Percentiles rank a stretch among this genome's conserved stretches.
Conservation (phyloP, 1,140 invertebrate species). For the Nasonia longicornis region DNA sequence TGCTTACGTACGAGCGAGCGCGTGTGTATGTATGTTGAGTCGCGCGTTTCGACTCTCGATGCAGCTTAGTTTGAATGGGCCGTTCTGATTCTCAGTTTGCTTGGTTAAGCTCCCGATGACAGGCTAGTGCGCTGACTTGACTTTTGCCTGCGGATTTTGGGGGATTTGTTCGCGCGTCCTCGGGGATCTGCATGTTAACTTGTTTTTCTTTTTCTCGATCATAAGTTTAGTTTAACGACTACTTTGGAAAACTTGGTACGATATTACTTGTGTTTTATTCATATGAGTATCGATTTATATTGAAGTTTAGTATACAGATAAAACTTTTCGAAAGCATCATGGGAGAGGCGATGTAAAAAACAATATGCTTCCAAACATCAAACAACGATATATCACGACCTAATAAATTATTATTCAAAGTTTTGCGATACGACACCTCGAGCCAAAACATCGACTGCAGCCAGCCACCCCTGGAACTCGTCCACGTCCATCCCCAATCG, state of each 20-base stretch:
- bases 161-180: not conserved
- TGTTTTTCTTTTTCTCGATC: not conserved
- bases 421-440: not conserved
- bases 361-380: not conserved
- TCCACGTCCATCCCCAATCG: conserved; percentile 6
- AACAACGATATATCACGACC: not conserved
- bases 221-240: not conserved
- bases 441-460: not conserved
- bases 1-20: not conserved
- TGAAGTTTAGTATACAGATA: no score
- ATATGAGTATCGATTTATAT: no score
- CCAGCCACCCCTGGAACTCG: no score
- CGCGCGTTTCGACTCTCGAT: not conserved
- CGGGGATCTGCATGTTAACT: not conserved
- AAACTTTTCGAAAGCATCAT: no score
- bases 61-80: not conserved
- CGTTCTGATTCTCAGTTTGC: conserved; percentile 17
- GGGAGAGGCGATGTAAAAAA: not conserved
- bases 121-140: conserved; percentile 1
- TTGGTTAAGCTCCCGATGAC: conserved; percentile 12
- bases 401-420: conserved; percentile 28
- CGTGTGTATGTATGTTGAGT: not conserved
- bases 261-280: no score
- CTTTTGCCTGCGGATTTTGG: not conserved
- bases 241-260: no score